Percentiles rank a stretch among this genome's conserved stretches.
Conservation (phyloP, 2,888 invertebrate genomes). For the Dendrolimus houi region DNA sequence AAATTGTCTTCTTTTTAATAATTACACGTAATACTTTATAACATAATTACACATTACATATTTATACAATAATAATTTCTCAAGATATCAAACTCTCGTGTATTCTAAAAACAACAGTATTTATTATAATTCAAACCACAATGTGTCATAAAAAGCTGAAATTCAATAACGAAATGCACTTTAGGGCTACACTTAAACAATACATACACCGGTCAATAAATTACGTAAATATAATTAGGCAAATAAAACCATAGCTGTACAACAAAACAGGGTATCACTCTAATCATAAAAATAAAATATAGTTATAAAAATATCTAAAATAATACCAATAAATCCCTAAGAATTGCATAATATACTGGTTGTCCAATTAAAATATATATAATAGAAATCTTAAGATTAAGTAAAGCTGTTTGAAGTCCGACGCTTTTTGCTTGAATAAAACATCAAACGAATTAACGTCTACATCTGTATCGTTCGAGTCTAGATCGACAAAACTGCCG, state of each 20-base stretch:
- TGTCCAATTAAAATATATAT: conserved; percentile 17
- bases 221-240: conserved; percentile 74
- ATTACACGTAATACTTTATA: conserved; percentile 75
- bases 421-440: conserved; percentile 8
- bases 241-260: conserved; percentile 61
- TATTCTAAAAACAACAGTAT: conserved; percentile 59
- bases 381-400: conserved; percentile 49
- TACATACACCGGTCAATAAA: conserved; percentile 65
- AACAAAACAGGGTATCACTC: conserved; percentile 36
- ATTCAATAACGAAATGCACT: conserved; percentile 66
- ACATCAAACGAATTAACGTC: too few relatives aligned
- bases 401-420: conserved; percentile 62
- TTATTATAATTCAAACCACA: conserved; percentile 48
- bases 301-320: conserved; percentile 9
- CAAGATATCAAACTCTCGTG: conserved; percentile 68
- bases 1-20: conserved; percentile 73
- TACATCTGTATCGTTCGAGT: too few relatives aligned
- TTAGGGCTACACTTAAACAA: conserved; percentile 55
- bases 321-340: neutral
- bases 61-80: conserved; percentile 70
- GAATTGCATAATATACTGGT: conserved; percentile 1
- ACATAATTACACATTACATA: conserved; percentile 73
- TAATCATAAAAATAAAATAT: conserved; percentile 21
- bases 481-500: too few relatives aligned
- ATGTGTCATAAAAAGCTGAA: conserved; percentile 49